A percentile compares a stretch with the other conserved stretches of the same genome.
Evolutionary conservation across 2,113 vertebrate species (phyloP).

Genomic region (Scolopax mira): DNA sequence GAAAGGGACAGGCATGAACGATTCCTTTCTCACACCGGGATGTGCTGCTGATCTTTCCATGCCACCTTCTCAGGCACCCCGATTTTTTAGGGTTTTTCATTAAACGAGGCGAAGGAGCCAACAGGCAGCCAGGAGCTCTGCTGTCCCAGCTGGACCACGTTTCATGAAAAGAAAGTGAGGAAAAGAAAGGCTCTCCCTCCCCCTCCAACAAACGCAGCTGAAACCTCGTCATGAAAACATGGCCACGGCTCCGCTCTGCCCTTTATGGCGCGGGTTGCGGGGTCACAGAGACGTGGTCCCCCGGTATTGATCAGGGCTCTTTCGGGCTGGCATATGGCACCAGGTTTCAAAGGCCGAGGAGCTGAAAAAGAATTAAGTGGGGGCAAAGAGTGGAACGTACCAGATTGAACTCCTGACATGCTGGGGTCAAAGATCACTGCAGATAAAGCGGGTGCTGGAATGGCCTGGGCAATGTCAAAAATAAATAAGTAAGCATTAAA

Average conservation of each 20-base stretch:
- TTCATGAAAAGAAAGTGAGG: conserved; percentile 8
- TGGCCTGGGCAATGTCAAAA: not conserved
- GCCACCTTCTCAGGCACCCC: not conserved
- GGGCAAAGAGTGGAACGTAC: conserved; percentile 63
- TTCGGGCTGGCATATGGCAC: conserved; percentile 38
- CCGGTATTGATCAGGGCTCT: conserved; percentile 20
- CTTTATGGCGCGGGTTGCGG: not conserved
- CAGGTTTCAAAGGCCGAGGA: conserved; percentile 31
- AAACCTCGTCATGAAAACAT: not conserved
- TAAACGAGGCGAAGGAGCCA: not conserved
- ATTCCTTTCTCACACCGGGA: not conserved
- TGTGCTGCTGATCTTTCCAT: not conserved
- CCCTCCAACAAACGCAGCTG: not conserved
- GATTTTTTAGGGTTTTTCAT: not conserved
- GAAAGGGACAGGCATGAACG: not conserved
- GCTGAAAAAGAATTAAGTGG: conserved; percentile 56
- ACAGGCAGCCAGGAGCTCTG: not conserved
- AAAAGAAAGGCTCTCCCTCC: conserved; percentile 37
- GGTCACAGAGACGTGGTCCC: conserved; percentile 20
- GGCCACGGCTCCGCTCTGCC: not conserved
- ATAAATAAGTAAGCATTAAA: conserved; percentile 48
- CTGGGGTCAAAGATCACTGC: conserved; percentile 35
- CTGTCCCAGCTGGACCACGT: not conserved
- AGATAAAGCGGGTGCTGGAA: conserved; percentile 36
- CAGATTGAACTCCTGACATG: conserved; percentile 62